Evolutionary conservation across 2,113 vertebrate genomes (phyloP).

Genomic region (Porphyrio hochstetteri): DNA sequence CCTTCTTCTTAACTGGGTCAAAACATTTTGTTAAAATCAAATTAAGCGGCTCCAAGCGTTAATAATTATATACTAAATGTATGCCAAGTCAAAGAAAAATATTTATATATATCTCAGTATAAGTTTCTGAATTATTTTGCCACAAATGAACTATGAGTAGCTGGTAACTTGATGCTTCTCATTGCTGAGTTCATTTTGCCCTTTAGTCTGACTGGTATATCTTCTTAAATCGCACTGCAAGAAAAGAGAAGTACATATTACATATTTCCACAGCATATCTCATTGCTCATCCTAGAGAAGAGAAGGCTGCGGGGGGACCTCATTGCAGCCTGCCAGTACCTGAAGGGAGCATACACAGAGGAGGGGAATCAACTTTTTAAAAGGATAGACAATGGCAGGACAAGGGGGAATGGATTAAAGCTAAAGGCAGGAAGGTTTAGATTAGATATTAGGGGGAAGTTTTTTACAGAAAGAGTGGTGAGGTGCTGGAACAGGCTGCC

Average conservation of each 20-base stretch:
- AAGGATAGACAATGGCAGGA: too few relatives aligned
- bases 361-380: too few relatives aligned
- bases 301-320: too few relatives aligned
- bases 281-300: too few relatives aligned
- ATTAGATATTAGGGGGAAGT: too few relatives aligned
- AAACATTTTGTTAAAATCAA: neutral
- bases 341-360: too few relatives aligned
- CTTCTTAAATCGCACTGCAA: neutral
- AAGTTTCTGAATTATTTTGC: neutral
- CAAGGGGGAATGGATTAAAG: too few relatives aligned
- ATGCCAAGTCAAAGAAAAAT: neutral
- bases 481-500: too few relatives aligned
- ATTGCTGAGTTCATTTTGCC: neutral
- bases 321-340: too few relatives aligned
- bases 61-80: neutral
- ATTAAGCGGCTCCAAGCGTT: neutral
- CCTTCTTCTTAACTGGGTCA: conserved; percentile 11
- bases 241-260: neutral
- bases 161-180: neutral
- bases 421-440: too few relatives aligned
- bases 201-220: neutral
- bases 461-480: too few relatives aligned
- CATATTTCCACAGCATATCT: neutral
- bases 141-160: neutral
- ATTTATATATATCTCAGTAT: neutral